Evolutionary conservation across 2,888 invertebrate genomes (phyloP).

Genomic region (Biston stratarius): DNA sequence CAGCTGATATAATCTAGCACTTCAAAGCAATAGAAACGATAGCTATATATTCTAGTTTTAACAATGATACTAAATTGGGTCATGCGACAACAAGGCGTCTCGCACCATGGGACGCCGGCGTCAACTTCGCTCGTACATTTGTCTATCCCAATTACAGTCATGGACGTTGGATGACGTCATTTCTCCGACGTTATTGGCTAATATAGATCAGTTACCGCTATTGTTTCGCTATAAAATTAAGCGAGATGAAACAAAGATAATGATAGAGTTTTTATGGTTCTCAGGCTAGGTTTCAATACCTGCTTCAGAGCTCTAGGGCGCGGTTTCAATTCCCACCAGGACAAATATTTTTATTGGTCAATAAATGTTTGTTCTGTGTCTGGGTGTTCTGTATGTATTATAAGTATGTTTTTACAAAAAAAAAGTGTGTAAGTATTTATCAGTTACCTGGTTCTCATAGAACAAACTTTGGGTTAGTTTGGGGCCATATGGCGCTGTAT

Average conservation of each 20-base stretch:
- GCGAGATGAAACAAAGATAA: not conserved
- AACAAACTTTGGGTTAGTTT: too few relatives aligned
- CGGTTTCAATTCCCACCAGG: too few relatives aligned
- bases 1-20: too few relatives aligned
- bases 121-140: conserved; percentile 31
- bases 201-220: conserved; percentile 8
- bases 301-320: too few relatives aligned
- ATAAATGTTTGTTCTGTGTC: too few relatives aligned
- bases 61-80: conserved; percentile 31
- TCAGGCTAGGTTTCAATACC: too few relatives aligned
- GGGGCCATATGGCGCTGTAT: too few relatives aligned
- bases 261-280: conserved; percentile 1
- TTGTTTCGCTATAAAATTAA: conserved; percentile 24
- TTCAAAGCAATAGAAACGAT: not conserved
- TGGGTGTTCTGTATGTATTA: too few relatives aligned
- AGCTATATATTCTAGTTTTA: not conserved
- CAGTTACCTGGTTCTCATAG: too few relatives aligned
- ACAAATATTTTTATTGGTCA: too few relatives aligned
- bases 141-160: conserved; percentile 33
- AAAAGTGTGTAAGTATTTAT: too few relatives aligned
- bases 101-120: conserved; percentile 38
- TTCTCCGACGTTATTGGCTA: conserved; percentile 4
- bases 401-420: too few relatives aligned
- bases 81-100: conserved; percentile 41
- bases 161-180: conserved; percentile 34